phyloP scores from a whole-genome alignment of 1,140 invertebrate species.

The Diorhabda carinulata region DNA sequence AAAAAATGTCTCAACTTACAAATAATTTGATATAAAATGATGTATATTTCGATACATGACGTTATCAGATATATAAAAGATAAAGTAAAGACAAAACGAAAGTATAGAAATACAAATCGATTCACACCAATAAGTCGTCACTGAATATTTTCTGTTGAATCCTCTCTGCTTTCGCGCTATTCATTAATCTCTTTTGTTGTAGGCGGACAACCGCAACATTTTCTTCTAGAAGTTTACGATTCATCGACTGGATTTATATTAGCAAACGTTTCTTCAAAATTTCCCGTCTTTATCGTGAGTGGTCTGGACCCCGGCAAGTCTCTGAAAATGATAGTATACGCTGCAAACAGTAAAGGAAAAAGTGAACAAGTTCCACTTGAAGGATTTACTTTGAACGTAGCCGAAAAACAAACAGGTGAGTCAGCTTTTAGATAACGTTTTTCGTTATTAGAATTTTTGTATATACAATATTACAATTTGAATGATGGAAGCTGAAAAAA shows the following conservation, averaged over 20 bases:
- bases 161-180: background rate
- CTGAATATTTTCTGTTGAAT: background rate
- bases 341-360: slow-evolving; percentile 59
- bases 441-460: no score
- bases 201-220: slow-evolving; percentile 57
- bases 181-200: slow-evolving; percentile 1
- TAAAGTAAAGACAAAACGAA: no score
- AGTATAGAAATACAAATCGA: no score
- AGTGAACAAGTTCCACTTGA: slow-evolving; percentile 58
- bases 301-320: slow-evolving; percentile 65
- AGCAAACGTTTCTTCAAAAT: slow-evolving; percentile 64
- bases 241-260: slow-evolving; percentile 59
- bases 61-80: no score
- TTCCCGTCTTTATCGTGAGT: slow-evolving; percentile 63
- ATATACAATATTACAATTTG: no score
- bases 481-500: no score
- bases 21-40: no score
- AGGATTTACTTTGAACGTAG: slow-evolving; percentile 67
- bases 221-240: slow-evolving; percentile 62
- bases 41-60: no score
- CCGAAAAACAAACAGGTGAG: slow-evolving; percentile 78
- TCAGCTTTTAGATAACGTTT: background rate
- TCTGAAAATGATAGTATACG: slow-evolving; percentile 63
- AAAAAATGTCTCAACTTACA: no score
- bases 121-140: no score